A percentile compares a stretch with the other conserved stretches of the same genome.
Conservation (phyloP, 2,888 invertebrate genomes). For the Podotricha telesiphe region DNA sequence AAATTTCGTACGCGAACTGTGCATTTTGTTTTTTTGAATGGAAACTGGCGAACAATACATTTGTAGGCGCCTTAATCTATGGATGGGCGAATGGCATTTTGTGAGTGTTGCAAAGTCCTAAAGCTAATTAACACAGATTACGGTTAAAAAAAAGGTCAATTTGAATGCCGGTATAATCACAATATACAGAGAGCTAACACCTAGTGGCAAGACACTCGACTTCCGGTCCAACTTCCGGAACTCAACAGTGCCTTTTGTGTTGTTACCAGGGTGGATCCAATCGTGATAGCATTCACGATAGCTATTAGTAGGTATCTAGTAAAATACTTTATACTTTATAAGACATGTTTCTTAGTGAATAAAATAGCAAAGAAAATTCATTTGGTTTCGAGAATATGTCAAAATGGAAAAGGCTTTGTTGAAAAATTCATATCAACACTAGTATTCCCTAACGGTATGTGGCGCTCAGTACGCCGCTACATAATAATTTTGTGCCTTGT, state of each 20-base stretch:
- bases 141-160: no score
- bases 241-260: no score
- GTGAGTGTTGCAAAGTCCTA: no score
- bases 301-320: no score
- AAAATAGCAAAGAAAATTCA: conserved; percentile 7
- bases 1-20: conserved; percentile 61
- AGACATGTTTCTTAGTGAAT: not conserved
- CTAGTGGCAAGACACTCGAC: no score
- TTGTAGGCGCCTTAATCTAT: conserved; percentile 73
- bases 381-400: not conserved
- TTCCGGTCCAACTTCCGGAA: no score
- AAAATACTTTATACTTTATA: not conserved
- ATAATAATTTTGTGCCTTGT: conserved; percentile 76
- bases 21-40: conserved; percentile 55
- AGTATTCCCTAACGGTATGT: conserved; percentile 64
- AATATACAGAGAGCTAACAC: no score
- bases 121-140: no score
- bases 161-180: no score
- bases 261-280: no score
- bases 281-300: no score
- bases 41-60: conserved; percentile 69
- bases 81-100: conserved; percentile 69
- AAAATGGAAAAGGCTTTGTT: conserved; percentile 45
- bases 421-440: conserved; percentile 60
- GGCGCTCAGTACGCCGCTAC: conserved; percentile 25